Conservation (phyloP, 2,113 vertebrate genomes). For the Sclerurus mexicanus region DNA sequence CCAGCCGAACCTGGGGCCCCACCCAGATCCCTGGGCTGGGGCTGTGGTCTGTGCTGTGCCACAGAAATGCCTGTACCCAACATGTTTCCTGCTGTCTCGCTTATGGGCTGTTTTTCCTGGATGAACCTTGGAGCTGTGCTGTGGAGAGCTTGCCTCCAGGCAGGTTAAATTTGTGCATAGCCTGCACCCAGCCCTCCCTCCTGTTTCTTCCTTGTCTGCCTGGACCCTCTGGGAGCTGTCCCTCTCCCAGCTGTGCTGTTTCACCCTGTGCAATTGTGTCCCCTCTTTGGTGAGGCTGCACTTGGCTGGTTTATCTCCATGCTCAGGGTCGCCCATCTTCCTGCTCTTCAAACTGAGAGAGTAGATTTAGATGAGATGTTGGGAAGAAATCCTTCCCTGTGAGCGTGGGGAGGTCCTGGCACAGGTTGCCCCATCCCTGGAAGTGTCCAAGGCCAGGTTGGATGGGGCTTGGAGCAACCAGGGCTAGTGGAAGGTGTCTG, state of each 20-base stretch:
- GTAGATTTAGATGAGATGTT: neutral
- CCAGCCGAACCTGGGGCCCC: too few species aligned
- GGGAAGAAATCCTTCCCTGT: neutral
- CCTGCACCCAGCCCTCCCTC: neutral
- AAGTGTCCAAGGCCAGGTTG: rapidly evolving
- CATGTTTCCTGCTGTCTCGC: neutral
- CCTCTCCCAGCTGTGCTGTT: neutral
- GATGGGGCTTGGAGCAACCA: rapidly evolving
- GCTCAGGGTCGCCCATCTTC: neutral
- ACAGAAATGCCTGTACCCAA: too few species aligned
- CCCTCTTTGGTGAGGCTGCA: neutral
- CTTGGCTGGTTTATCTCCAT: neutral
- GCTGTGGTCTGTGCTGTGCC: neutral
- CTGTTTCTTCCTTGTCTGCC: neutral
- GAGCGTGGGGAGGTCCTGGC: rapidly evolving
- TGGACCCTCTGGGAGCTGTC: neutral
- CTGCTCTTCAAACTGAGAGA: neutral
- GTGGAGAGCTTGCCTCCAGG: neutral
- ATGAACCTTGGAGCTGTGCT: neutral
- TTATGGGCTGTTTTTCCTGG: neutral
- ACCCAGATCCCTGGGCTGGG: too few species aligned
- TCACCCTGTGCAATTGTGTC: too few species aligned
- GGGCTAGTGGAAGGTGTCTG: rapidly evolving
- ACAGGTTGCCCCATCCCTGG: neutral
- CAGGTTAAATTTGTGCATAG: neutral